Evolutionary conservation across 1,140 invertebrate species (phyloP), one percentile per base, ranked within the genome.

Genomic region (Potamilus streckersoni): DNA sequence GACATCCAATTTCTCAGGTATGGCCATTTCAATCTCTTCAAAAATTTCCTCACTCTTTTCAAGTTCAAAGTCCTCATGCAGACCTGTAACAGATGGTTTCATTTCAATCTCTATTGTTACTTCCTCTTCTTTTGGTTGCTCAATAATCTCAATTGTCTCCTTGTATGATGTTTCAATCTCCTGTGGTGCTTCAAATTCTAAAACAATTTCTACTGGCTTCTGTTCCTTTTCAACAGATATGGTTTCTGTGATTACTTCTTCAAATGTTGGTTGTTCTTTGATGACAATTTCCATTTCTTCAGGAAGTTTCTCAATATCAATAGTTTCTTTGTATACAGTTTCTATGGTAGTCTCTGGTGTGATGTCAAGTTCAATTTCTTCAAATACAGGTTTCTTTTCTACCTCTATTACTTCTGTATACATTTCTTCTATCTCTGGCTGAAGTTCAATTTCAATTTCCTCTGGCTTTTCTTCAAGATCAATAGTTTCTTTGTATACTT

Each of bases 361-460:
- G 12, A 73, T 62, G 8, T 65, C 63, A 65, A 58, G 27, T 64
- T 58, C 62, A 58, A 17, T 19, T 65, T 65, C 69, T 69, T 74
- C 66, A 23, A 55, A 15, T 38, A 38, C 17, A 38, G 66, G 57
- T 71, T 66, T 59, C 58, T 76, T 38, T 65, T 74, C 66, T 62
- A 62, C 57, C 38, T 38, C 38, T 38, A 38, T 38, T 38, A 38
- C 38, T 6, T 38, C 38, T 38, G 38, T 38, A 38, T 38, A 38
- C 57, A 62, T 60, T 14, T 65, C 66, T 71, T 63, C 71, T 57
- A 20, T 65, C 57, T 66, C 71, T 65, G 62, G 16, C 57, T 56
- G 49, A 56, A 56, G 58, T 31, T 23, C 23, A n/a, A 79, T 72
- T 64, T 78, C 73, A 59, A 61, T 55, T 67, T 75, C 58, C 27